Evolutionary conservation across 2,113 vertebrate species (phyloP).

Genomic region (Perca fluviatilis): DNA sequence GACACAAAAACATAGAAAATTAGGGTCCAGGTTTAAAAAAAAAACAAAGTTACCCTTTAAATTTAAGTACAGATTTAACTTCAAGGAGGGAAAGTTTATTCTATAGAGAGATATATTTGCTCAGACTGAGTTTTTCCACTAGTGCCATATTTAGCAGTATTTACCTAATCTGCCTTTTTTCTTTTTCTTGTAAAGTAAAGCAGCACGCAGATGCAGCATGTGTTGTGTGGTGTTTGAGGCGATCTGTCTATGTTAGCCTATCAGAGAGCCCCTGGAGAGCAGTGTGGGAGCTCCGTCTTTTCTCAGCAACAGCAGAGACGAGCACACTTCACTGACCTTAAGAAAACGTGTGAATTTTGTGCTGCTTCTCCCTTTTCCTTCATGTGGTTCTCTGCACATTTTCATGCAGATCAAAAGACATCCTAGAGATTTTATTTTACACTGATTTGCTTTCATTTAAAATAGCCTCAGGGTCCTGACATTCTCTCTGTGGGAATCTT

Average conservation of each 20-base stretch:
- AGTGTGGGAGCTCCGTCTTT: conserved; percentile 24
- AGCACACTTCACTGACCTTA: conserved; percentile 40
- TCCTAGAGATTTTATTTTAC: background rate
- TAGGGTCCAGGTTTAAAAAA: no score
- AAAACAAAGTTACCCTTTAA: no score
- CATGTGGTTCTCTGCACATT: background rate
- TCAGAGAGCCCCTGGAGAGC: conserved; percentile 43
- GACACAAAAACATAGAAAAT: no score
- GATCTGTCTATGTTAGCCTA: conserved; percentile 40
- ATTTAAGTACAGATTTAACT: no score
- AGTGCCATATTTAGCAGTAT: background rate
- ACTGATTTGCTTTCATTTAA: conserved; percentile 18
- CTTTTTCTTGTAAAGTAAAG: background rate
- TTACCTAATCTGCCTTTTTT: background rate
- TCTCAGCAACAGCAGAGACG: conserved; percentile 21
- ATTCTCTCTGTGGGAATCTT: background rate
- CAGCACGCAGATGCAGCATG: conserved; percentile 3
- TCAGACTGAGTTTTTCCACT: background rate
- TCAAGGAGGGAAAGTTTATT: no score
- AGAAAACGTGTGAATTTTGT: background rate
- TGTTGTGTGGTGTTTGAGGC: background rate
- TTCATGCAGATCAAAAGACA: conserved; percentile 2
- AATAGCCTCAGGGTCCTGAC: background rate
- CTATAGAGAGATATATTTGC: no score
- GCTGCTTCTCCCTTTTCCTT: background rate